Evolutionary conservation across 2,888 invertebrate species (phyloP).

Genomic region (Thereva nobilitata): DNA sequence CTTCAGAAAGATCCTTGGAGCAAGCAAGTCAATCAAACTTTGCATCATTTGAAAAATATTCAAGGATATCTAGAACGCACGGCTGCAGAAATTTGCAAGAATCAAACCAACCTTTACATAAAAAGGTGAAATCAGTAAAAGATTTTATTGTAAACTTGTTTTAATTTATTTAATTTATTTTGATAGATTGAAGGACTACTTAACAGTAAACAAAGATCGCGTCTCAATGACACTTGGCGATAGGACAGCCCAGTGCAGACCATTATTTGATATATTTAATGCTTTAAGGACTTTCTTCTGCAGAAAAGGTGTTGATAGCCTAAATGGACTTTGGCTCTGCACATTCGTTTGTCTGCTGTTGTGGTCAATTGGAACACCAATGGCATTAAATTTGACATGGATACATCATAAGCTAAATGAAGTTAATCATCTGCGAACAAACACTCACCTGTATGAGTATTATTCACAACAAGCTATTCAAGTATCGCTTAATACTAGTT

Average conservation of each 20-base stretch:
- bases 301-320: constrained; percentile 55
- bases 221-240: constrained; percentile 66
- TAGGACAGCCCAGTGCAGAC: constrained; percentile 71
- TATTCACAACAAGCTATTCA: too few species aligned
- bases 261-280: constrained; percentile 71
- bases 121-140: constrained; percentile 48
- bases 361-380: constrained; percentile 67
- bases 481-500: too few species aligned
- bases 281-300: constrained; percentile 63
- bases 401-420: constrained; percentile 52
- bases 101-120: constrained; percentile 61
- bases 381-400: constrained; percentile 63
- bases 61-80: constrained; percentile 76
- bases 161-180: constrained; percentile 1
- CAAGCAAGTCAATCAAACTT: constrained; percentile 70
- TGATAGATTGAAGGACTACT: constrained; percentile 65
- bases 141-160: not conserved
- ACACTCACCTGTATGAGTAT: constrained; percentile 46
- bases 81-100: constrained; percentile 70
- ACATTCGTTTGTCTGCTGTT: constrained; percentile 63
- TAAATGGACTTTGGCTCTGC: constrained; percentile 72
- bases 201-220: constrained; percentile 70
- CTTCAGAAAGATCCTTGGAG: constrained; percentile 73
- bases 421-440: constrained; percentile 38
- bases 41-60: constrained; percentile 75